Conservation (phyloP, 2,113 vertebrate species). For the Odobenus rosmarus region DNA sequence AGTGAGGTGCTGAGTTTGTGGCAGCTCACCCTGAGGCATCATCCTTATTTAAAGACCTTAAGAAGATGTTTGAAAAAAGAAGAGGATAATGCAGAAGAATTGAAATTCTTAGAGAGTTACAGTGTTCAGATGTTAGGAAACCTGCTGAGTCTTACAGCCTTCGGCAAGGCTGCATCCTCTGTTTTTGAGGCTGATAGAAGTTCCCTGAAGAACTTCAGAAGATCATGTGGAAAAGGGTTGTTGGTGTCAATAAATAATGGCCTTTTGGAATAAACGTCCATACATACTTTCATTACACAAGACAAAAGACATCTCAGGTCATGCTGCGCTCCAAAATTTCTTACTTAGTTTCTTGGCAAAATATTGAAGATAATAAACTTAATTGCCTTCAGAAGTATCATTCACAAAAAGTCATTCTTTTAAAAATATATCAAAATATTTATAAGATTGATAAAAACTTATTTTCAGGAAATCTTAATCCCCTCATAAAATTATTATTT, state of each 20-base stretch:
- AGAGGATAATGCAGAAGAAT: background rate
- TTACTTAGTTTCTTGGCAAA: background rate
- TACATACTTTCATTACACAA: background rate
- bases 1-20: background rate
- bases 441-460: background rate
- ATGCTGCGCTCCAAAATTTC: background rate
- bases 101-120: conserved; percentile 43
- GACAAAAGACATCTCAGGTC: background rate
- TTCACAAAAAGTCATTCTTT: conserved; percentile 17
- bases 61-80: conserved; percentile 18
- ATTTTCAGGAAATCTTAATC: background rate
- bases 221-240: background rate
- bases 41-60: conserved; percentile 20
- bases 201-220: conserved; percentile 13
- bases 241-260: background rate
- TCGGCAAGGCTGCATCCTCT: conserved; percentile 23
- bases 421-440: background rate
- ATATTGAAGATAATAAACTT: conserved; percentile 2
- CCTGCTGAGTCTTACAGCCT: background rate
- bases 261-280: conserved; percentile 9
- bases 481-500: background rate
- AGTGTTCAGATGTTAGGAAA: conserved; percentile 7
- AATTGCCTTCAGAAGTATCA: conserved; percentile 1
- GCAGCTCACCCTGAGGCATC: background rate
- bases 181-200: background rate